A percentile compares a stretch with the other conserved stretches of the same genome.
phyloP scores from a whole-genome alignment of 2,113 vertebrate species.

The Sakesphorus luctuosus region DNA sequence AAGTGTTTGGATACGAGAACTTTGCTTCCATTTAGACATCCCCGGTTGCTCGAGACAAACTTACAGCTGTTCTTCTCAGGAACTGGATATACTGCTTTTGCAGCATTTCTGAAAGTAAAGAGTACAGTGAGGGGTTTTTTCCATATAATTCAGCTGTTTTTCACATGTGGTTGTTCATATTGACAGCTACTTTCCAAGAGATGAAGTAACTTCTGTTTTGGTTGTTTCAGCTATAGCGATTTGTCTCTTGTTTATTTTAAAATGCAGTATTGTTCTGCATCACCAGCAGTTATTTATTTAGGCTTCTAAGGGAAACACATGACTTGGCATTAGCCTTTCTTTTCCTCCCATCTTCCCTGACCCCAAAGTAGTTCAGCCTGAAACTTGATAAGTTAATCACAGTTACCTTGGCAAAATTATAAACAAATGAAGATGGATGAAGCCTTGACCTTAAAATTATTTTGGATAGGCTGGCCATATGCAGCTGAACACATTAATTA shows the following conservation, averaged over 20 bases:
- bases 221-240: background rate
- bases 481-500: conserved; percentile 28
- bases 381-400: background rate
- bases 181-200: background rate
- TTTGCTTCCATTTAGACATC: background rate
- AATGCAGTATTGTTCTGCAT: background rate
- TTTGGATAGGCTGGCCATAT: background rate
- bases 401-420: conserved; percentile 45
- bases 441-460: conserved; percentile 36
- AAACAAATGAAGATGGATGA: conserved; percentile 38
- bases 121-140: background rate
- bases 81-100: background rate
- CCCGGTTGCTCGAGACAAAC: background rate
- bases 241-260: background rate
- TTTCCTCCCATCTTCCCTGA: background rate
- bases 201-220: background rate
- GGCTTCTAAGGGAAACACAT: background rate
- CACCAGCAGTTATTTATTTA: background rate
- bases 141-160: background rate
- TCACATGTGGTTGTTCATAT: background rate
- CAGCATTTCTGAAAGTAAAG: background rate
- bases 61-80: background rate
- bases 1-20: background rate
- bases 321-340: conserved; percentile 21
- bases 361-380: background rate